Evolutionary conservation across 2,888 invertebrate species (phyloP), one percentile per base, ranked within the genome.

Genomic region (Ophion obscuratus): DNA sequence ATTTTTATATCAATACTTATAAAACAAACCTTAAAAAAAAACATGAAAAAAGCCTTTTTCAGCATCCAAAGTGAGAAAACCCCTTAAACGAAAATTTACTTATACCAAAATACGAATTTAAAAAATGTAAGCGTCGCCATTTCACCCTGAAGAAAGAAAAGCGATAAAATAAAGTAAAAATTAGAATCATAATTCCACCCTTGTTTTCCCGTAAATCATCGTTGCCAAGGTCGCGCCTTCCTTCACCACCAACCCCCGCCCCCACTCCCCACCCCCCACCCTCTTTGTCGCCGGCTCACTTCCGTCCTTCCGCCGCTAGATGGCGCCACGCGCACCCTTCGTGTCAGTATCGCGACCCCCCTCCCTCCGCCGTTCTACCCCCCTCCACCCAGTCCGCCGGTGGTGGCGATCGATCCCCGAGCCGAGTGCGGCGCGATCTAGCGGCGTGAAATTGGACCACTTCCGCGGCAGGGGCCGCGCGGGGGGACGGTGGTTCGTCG

Each of bases 341-440:
- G 82, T 68, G 57, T 74, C 78, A 36, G 76, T 67, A 64, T 62
- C 83, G 80, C 31, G 77, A 71, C 70, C 53, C 40, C 27, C 66
- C 11, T 66, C 47, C 17, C 57, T 47, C 64, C 2, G 44, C 20
- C 47, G 61, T 53, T 77, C 53, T 57, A 53, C 24, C 47, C 11
- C 47, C 24, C 47, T 14, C 17, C 27, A n/a, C 17, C 17, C 17
- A 17, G 24, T 10, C 7, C 11, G 44, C 71, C 84, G 84, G 81
- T 71, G 82, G 71, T 87, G 75, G 44, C 90, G 92, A 93, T 93
- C 93, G 92, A 93, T 93, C 88, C 88, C 64, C 73, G 88, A 11
- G 44, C n/a, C 81, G 87, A 78, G 81, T 90, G 89, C 90, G 92
- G 92, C 89, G 92, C 93, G 90, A 92, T 91, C 93, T 92, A 89